Conservation (phyloP, 2,113 vertebrate species). For the Seriola dumerili region DNA sequence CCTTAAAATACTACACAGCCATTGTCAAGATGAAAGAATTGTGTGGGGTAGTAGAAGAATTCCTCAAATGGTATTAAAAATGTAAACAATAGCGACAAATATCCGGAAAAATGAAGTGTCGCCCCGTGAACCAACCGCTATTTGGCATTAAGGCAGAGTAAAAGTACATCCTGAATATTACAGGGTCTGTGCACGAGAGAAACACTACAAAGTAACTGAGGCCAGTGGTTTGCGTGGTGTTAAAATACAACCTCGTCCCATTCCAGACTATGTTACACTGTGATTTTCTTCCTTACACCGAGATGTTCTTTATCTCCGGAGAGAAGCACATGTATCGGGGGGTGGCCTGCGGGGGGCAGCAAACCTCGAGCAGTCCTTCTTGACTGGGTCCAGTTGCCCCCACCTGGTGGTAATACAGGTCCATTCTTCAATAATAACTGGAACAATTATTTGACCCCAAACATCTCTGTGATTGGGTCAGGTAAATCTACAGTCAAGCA, state of each 20-base stretch:
- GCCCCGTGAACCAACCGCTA: conserved; percentile 20
- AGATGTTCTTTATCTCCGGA: conserved; percentile 51
- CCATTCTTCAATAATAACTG: not conserved
- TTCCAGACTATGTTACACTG: not conserved
- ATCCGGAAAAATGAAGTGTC: conserved; percentile 61
- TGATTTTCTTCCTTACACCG: conserved; percentile 28
- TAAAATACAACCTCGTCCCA: not conserved
- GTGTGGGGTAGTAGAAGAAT: not conserved
- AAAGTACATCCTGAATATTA: conserved; percentile 32
- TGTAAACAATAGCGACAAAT: conserved; percentile 1
- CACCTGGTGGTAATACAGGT: conserved; percentile 24
- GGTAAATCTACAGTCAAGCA: no score
- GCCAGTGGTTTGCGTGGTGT: not conserved
- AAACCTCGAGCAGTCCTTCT: conserved; percentile 30
- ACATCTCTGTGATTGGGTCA: not conserved
- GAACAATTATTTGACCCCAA: not conserved
- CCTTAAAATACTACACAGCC: not conserved
- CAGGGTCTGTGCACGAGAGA: not conserved
- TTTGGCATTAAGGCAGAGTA: conserved; percentile 19
- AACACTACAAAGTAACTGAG: not conserved
- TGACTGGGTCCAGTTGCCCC: not conserved
- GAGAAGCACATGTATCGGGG: conserved; percentile 24
- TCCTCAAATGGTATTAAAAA: not conserved
- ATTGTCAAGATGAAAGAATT: rapidly evolving
- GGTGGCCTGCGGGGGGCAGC: conserved; percentile 73